phyloP scores from a whole-genome alignment of 2,888 invertebrate species.

The Limnephilus marmoratus region DNA sequence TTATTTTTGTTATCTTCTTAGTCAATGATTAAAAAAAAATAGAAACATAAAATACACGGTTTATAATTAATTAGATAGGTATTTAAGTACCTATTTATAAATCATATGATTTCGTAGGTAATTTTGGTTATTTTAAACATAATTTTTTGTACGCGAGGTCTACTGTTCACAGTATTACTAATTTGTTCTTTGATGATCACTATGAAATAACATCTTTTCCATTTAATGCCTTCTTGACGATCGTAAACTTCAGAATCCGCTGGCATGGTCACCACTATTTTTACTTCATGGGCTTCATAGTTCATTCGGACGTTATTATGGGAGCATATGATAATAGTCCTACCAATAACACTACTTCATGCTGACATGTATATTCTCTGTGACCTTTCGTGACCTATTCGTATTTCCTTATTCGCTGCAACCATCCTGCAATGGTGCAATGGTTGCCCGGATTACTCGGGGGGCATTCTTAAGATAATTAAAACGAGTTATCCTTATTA shows the following conservation, averaged over 20 bases:
- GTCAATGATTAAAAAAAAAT: no score
- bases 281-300: neutral
- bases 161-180: neutral
- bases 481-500: neutral
- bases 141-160: neutral
- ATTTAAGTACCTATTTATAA: no score
- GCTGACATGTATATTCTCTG: neutral
- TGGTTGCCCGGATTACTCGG: neutral
- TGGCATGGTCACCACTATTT: neutral
- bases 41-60: no score
- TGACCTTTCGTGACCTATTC: neutral
- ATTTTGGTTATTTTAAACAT: no score
- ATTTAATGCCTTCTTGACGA: neutral
- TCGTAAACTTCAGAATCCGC: neutral
- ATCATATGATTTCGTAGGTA: no score
- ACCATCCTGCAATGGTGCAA: no score
- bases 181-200: neutral
- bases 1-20: no score
- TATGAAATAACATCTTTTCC: neutral
- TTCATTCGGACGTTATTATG: neutral
- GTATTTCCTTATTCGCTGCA: neutral
- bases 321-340: neutral
- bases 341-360: neutral
- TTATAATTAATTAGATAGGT: no score
- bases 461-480: neutral